Evolutionary conservation across 2,113 vertebrate species (phyloP).

Genomic region (Uria aalge): DNA sequence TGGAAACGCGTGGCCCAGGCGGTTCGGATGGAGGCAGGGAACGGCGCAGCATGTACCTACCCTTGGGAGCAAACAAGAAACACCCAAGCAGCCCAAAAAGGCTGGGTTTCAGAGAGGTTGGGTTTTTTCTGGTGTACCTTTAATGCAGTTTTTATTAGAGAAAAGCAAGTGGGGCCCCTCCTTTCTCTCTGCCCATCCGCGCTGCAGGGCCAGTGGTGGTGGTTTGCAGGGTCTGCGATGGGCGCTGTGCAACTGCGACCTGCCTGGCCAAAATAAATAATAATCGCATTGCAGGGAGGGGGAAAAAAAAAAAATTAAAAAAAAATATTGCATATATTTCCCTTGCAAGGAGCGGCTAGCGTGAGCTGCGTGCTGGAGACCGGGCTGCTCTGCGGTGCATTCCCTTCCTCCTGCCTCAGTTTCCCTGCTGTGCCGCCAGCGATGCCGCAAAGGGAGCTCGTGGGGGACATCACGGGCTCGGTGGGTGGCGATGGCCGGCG

Average conservation of each 20-base stretch:
- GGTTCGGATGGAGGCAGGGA: no score
- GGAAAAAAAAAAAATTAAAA: not conserved
- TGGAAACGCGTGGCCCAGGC: accelerated
- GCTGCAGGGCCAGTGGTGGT: accelerated
- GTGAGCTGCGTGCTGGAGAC: accelerated
- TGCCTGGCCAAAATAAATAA: not conserved
- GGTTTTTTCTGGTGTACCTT: not conserved
- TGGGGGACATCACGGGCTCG: not conserved
- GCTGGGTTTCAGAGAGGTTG: not conserved
- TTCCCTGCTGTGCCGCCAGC: not conserved
- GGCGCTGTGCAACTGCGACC: no score
- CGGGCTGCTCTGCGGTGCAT: not conserved
- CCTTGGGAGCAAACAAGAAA: accelerated
- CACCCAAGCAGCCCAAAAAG: no score
- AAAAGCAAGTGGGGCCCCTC: not conserved
- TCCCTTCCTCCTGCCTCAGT: not conserved
- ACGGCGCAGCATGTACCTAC: accelerated
- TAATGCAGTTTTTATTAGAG: not conserved
- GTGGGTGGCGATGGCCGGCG: not conserved
- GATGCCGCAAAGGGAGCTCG: accelerated
- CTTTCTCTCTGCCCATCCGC: not conserved
- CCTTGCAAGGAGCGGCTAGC: not conserved
- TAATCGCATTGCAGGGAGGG: not conserved
- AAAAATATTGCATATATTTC: accelerated
- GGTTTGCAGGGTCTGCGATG: not conserved